These are phyloP conservation scores for Gorsachius magnificus DNA, from an alignment of 2,797 vertebrate species.

Conservation along the genomic window DNA sequence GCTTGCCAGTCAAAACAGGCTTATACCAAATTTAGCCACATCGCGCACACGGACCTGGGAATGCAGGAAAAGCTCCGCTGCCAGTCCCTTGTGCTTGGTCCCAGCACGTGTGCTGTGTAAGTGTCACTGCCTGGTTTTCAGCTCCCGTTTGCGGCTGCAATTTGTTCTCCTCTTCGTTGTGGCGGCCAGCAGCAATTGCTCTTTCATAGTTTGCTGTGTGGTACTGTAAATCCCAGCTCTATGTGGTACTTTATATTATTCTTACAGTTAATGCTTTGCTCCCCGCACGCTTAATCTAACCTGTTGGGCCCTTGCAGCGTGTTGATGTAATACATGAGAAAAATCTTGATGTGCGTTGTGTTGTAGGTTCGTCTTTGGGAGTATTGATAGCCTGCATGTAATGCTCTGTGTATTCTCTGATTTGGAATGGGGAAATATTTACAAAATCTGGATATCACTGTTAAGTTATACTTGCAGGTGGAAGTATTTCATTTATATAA, in stretches of 20 bases:
- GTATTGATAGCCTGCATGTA: background rate
- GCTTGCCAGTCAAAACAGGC: background rate
- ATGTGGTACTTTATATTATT: background rate
- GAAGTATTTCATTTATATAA: background rate
- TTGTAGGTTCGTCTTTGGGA: background rate
- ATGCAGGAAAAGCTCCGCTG: background rate
- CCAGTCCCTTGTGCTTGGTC: background rate
- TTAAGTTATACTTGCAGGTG: background rate
- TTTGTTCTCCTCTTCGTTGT: background rate
- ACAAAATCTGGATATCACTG: background rate
- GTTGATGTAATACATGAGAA: background rate
- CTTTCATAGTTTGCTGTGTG: background rate
- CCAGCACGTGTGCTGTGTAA: background rate
- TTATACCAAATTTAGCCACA: background rate
- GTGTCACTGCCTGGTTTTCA: background rate
- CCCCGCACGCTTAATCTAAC: background rate
- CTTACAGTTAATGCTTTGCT: background rate
- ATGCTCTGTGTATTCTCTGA: background rate
- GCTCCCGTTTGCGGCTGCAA: background rate
- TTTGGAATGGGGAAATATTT: background rate
- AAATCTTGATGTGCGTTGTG: accelerated
- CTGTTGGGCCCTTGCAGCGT: background rate
- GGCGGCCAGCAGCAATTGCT: background rate
- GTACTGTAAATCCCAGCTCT: background rate
- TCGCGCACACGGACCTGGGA: accelerated